Base-by-base conservation (phyloP, 1,140 invertebrate genomes). In the Drosophila pachea region DNA sequence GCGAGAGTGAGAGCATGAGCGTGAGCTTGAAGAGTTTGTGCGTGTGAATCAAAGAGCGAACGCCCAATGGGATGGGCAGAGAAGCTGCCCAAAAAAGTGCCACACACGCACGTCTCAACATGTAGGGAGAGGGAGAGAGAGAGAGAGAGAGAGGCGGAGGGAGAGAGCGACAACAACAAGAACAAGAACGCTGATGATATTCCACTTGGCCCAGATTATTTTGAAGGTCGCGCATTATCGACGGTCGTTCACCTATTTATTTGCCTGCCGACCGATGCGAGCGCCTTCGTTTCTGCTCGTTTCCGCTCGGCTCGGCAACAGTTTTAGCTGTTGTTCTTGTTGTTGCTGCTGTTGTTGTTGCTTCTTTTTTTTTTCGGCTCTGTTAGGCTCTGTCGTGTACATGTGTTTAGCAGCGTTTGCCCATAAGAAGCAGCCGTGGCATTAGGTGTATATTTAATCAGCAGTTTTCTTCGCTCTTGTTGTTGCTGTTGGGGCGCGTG, bases 121-220 rank as follows among this genome's bases (percentile, higher is more conserved):
- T 2, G 1, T 1, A 22, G 22, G 22, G 22, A 22, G 22, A 22
- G 22, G 75, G 7, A 62, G 16, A 40, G 32, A 55, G 7, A 49
- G 35, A 54, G 32, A 12, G 8, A 54, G 8, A 70, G 63, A 49
- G 11, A 53, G 56, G 8, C 7, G 49, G 8, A 70, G 63, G 43
- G 11, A 53, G 56, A 65, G 58, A 55, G 12, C 32, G 22, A 63
- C 36, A n/a, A 63, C 11, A 60, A 36, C 33, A 61, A 75, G 53
- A 61, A 33, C 49, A n/a, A 68, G 47, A 64, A 70, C 63, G 66
- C 71, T 76, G 73, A 76, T 59, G 74, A 79, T 77, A 87, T 88
- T 87, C 83, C 83, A 87, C 77, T 88, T 88, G 87, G 87, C 87
- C 87, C 87, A 88, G 87, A 88, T 88, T 88, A 87, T 88, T 86